A percentile compares a stretch with the other conserved stretches of the same genome.
These are phyloP conservation scores for Cervus canadensis DNA, from an alignment of 2,113 vertebrate species.

Conservation along the genomic window DNA sequence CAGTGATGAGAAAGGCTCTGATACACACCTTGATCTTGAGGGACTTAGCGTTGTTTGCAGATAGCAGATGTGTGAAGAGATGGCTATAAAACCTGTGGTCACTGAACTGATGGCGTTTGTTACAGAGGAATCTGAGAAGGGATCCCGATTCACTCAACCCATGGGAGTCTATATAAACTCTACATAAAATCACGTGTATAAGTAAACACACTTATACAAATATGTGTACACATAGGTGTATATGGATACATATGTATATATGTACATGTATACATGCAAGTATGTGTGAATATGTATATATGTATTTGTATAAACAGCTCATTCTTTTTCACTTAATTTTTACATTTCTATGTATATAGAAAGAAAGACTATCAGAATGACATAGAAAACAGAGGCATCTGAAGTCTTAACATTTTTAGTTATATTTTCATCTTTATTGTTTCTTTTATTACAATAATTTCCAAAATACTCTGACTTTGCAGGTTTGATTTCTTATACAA, in stretches of 20 bases:
- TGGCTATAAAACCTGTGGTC: background rate
- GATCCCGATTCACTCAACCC: background rate
- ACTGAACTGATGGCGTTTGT: background rate
- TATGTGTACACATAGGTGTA: background rate
- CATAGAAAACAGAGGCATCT: background rate
- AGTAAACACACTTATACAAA: background rate
- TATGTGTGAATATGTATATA: background rate
- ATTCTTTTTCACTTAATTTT: background rate
- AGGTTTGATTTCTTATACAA: background rate
- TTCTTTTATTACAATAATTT: background rate
- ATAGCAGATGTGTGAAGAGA: background rate
- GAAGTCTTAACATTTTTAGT: background rate
- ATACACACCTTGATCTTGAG: background rate
- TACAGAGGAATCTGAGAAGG: background rate
- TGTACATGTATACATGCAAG: accelerated
- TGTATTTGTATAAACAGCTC: background rate
- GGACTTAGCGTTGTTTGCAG: background rate
- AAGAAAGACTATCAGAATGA: background rate
- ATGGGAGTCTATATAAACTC: background rate
- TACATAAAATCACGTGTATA: background rate
- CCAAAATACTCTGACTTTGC: background rate
- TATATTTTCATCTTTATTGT: background rate
- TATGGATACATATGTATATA: background rate
- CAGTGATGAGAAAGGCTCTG: background rate
- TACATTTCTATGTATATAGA: background rate